Evolutionary conservation across 2,888 invertebrate species (phyloP).

Genomic region (Celastrina argiolus): DNA sequence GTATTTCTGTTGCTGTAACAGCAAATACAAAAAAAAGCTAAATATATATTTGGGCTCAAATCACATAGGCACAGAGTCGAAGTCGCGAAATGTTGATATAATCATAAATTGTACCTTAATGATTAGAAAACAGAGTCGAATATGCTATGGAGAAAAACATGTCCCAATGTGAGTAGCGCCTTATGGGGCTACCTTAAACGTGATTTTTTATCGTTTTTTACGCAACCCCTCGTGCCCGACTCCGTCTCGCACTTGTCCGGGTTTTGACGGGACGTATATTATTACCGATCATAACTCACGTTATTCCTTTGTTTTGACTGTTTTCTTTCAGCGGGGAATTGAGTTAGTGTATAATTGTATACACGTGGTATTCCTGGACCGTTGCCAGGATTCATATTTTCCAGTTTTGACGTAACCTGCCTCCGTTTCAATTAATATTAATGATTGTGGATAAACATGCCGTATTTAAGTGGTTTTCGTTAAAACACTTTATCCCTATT

Average conservation of each 20-base stretch:
- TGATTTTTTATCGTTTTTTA: too few relatives aligned
- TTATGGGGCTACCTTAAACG: too few relatives aligned
- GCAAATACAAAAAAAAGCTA: too few relatives aligned
- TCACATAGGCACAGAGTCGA: too few relatives aligned
- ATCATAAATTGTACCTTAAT: too few relatives aligned
- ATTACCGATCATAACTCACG: not conserved
- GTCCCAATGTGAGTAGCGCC: too few relatives aligned
- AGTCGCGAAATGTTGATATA: too few relatives aligned
- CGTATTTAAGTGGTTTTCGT: not conserved
- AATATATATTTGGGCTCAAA: too few relatives aligned
- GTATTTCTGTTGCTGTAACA: too few relatives aligned
- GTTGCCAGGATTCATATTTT: slow-evolving; percentile 22
- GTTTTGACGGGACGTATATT: not conserved
- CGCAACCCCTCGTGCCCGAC: too few relatives aligned
- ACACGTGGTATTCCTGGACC: slow-evolving; percentile 23
- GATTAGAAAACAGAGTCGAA: too few relatives aligned
- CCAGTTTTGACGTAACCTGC: slow-evolving; percentile 2
- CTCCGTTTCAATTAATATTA: not conserved
- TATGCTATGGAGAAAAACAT: too few relatives aligned
- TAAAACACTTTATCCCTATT: not conserved
- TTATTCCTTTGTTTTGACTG: slow-evolving; percentile 10
- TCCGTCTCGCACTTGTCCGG: not conserved
- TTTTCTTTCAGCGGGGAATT: slow-evolving; percentile 1
- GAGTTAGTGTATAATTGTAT: slow-evolving; percentile 18
- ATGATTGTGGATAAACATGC: not conserved